These are phyloP conservation scores for Platyrinchus mystaceus DNA, from an alignment of 2,797 vertebrate species.

Conservation along the genomic window DNA sequence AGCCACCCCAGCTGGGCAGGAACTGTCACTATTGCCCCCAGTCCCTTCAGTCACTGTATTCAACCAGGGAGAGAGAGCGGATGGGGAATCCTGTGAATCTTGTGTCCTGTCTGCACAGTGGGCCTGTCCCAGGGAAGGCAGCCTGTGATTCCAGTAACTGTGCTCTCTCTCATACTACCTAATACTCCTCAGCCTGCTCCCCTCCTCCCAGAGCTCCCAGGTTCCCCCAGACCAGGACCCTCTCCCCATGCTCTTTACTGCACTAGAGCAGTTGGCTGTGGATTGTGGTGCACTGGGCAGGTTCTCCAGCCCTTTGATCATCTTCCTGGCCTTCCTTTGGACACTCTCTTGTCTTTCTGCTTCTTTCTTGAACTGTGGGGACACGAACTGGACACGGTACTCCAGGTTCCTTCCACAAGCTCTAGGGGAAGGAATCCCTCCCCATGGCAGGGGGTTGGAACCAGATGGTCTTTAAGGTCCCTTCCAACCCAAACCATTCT, in stretches of 20 bases:
- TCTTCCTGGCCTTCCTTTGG: neutral
- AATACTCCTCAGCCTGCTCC: neutral
- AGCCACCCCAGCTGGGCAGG: neutral
- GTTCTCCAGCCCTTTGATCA: neutral
- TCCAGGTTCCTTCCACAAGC: neutral
- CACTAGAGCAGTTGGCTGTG: neutral
- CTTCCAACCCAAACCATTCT: neutral
- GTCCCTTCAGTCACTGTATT: rapidly evolving
- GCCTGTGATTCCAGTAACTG: no score
- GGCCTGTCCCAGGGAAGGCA: neutral
- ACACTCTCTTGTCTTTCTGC: neutral
- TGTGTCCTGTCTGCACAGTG: neutral
- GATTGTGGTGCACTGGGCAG: neutral
- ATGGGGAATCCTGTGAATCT: neutral
- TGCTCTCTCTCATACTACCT: neutral
- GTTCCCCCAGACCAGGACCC: neutral
- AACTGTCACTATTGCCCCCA: no score
- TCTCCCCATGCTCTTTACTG: neutral
- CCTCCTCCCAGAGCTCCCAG: no score
- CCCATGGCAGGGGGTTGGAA: neutral
- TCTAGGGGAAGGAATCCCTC: neutral
- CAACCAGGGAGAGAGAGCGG: neutral
- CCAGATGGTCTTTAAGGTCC: neutral
- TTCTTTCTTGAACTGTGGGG: neutral
- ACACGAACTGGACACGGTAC: neutral